Base-by-base conservation (phyloP, 2,113 vertebrate species). In the Polypterus bichir region DNA sequence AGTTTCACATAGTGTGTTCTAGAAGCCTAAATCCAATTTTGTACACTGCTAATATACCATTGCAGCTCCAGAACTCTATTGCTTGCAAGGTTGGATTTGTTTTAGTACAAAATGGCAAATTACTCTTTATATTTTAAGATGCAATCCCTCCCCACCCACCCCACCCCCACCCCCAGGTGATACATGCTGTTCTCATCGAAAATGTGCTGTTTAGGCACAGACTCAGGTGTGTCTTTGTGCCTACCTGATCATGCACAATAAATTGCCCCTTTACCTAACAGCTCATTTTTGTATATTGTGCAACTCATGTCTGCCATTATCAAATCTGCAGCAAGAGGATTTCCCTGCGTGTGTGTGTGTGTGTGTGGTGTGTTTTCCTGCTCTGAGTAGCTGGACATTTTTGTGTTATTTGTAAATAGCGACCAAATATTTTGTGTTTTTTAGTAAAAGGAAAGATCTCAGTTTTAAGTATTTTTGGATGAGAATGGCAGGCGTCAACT, bases 331-430 rank as follows among this genome's bases (percentile, higher is more conserved):
- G 44, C 48, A 59, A n/a, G 9, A 46, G 44, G 68, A 73, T 77
- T 73, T 69, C 27, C 27, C 27, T 27, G 27, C 27, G 27, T 2
- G 27, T 2, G 27, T 27, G 27, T 27, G 27, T 27, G 27, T 27
- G 27, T 27, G 27, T 27, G 27, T 27, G 27, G 27, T 27, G 27
- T 67, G 77, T 62, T 59, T 72, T 77, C 82, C 81, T 77, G 79
- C 83, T 84, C 57, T 79, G 82, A 74, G 70, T 87, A 88, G 86
- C 81, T 88, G 78, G 83, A 85, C 78, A 83, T 76, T 70, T 27
- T 81, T 79, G 80, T 79, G 76, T 84, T 86, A 76, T 90, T 72
- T 91, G 91, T 94, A 93, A 91, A 92, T 92, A 92, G 88, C 86
- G 84, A 90, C 88, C 88, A 87, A 91, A 89, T 81, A 82, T 81